Percentiles rank a stretch among this genome's conserved stretches.
Evolutionary conservation across 2,797 vertebrate genomes (phyloP).

Genomic region (Hoplostethus mediterraneus): DNA sequence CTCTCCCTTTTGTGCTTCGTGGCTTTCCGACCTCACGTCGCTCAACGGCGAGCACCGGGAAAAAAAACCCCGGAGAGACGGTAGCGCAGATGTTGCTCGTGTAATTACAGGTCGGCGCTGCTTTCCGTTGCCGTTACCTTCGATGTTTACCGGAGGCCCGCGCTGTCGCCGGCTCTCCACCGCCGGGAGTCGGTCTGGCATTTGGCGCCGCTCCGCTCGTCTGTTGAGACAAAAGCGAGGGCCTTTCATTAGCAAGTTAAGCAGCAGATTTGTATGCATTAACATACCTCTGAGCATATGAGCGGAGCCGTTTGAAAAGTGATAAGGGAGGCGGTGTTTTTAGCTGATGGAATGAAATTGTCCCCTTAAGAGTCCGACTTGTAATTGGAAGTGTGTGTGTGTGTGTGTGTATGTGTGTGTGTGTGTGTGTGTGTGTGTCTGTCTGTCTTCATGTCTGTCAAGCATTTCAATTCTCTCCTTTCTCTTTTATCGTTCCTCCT

Average conservation of each 20-base stretch:
- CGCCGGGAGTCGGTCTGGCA: constrained; percentile 25
- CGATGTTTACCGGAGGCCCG: constrained; percentile 26
- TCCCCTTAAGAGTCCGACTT: constrained; percentile 36
- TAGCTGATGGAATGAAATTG: constrained; percentile 59
- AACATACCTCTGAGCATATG: constrained; percentile 47
- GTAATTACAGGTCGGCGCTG: constrained; percentile 49
- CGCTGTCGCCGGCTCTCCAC: constrained; percentile 22
- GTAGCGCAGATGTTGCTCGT: constrained; percentile 40
- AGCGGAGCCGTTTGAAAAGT: constrained; percentile 44
- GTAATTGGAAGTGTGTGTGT: constrained; percentile 11
- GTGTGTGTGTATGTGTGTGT: constrained; percentile 8
- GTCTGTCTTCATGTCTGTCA: background rate
- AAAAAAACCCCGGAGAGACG: too few species aligned
- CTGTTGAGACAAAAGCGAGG: constrained; percentile 28
- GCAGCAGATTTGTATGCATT: constrained; percentile 66
- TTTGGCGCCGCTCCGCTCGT: constrained; percentile 37
- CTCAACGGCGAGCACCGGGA: constrained; percentile 7
- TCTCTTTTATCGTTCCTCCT: background rate
- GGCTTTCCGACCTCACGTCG: constrained; percentile 31
- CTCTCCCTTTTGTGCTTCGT: constrained; percentile 11
- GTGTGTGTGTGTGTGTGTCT: background rate
- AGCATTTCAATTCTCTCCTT: background rate
- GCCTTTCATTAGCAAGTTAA: constrained; percentile 67
- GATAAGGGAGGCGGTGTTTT: constrained; percentile 59
- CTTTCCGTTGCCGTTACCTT: constrained; percentile 29